Conservation (phyloP, 2,797 vertebrate species). For the Chloroceryle amazona region DNA sequence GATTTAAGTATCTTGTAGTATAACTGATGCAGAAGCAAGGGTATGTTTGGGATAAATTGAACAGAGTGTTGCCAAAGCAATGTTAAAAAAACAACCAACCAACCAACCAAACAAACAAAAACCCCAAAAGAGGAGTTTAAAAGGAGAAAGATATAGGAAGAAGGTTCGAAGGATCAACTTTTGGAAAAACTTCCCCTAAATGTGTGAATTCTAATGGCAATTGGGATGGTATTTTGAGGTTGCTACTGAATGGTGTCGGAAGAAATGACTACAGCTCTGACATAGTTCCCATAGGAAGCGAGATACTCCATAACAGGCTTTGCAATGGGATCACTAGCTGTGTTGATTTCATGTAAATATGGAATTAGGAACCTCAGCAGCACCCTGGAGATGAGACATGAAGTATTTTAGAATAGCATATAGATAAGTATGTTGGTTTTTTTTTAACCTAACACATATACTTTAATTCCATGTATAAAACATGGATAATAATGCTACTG, state of each 20-base stretch:
- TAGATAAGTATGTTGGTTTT: background rate
- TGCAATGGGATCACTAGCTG: background rate
- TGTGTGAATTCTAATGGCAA: background rate
- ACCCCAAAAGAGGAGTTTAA: no score
- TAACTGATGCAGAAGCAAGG: background rate
- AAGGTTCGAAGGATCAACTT: background rate
- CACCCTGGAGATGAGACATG: background rate
- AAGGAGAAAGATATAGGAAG: background rate
- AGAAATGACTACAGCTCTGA: background rate
- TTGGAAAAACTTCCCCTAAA: background rate
- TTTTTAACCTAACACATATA: background rate
- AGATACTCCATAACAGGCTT: background rate
- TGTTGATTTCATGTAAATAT: background rate
- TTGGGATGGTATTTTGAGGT: background rate
- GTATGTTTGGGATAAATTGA: background rate
- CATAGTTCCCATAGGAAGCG: rapidly evolving
- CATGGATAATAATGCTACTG: background rate
- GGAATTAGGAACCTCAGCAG: background rate
- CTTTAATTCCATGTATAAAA: background rate
- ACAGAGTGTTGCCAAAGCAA: background rate
- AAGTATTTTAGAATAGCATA: background rate
- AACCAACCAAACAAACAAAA: no score
- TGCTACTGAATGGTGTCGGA: background rate
- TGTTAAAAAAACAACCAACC: background rate
- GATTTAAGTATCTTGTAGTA: background rate